Percentiles rank a stretch among this genome's conserved stretches.
phyloP scores from a whole-genome alignment of 2,888 invertebrate species.

The Polyommatus iphigenia region DNA sequence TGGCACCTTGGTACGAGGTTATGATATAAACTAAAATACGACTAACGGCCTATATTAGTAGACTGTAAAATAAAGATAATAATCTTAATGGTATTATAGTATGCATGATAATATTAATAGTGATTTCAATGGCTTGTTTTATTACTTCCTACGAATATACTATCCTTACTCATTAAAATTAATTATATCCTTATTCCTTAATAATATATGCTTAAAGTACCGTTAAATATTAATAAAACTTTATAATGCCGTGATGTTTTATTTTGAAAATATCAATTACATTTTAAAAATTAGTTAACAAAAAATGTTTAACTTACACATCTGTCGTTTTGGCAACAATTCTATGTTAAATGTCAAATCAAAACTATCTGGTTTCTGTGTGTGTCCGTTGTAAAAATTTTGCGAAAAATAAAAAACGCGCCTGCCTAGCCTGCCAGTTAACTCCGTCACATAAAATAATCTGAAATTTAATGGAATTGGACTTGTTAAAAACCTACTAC shows the following conservation, averaged over 20 bases:
- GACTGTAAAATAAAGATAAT: neutral
- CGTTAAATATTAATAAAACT: slow-evolving; percentile 11
- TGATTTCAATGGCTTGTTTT: neutral
- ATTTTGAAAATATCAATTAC: neutral
- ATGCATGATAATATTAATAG: neutral
- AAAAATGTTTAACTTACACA: slow-evolving; percentile 1
- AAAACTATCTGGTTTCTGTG: slow-evolving; percentile 15
- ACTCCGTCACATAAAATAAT: slow-evolving; percentile 44
- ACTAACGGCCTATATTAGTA: neutral
- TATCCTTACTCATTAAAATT: neutral
- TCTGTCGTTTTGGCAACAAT: slow-evolving; percentile 1
- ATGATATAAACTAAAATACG: neutral
- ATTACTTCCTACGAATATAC: neutral
- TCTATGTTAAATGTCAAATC: slow-evolving; percentile 10
- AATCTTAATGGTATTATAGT: no score
- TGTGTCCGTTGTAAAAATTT: neutral
- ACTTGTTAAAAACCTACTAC: slow-evolving; percentile 38
- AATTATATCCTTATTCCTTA: neutral
- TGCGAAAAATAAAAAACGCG: slow-evolving; percentile 39
- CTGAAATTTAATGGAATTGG: slow-evolving; percentile 46
- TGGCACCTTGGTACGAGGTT: neutral
- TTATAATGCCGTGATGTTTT: neutral
- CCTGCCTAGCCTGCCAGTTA: slow-evolving; percentile 42
- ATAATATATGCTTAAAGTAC: neutral
- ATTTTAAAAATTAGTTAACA: neutral